These are phyloP conservation scores for Sebastes fasciatus DNA, from an alignment of 2,113 vertebrate genomes.

Conservation along the genomic window DNA sequence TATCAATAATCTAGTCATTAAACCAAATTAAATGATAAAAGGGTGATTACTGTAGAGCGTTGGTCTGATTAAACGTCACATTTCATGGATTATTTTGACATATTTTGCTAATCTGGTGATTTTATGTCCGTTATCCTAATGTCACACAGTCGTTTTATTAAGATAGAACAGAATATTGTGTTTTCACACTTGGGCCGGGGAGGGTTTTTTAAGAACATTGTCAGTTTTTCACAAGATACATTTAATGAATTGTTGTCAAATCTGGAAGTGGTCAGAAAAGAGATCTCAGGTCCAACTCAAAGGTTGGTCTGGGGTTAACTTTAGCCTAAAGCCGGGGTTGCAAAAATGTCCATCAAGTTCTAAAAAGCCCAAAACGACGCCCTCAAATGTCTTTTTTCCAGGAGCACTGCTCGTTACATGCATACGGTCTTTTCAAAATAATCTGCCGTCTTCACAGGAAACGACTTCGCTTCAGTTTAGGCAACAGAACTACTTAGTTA, in stretches of 20 bases:
- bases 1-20: background rate
- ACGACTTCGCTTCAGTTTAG: no score
- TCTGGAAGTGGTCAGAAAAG: background rate
- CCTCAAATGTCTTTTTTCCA: no score
- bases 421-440: no score
- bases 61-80: constrained; percentile 6
- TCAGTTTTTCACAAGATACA: background rate
- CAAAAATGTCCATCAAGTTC: background rate
- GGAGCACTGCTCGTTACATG: no score
- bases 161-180: background rate
- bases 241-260: background rate
- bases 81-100: background rate
- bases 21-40: constrained; percentile 1
- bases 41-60: background rate
- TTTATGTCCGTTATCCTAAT: background rate
- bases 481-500: no score
- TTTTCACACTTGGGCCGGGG: background rate
- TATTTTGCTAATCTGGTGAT: background rate
- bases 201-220: background rate
- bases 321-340: background rate
- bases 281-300: background rate
- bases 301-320: background rate
- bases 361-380: background rate
- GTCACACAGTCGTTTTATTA: background rate
- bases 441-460: no score